Evolutionary conservation across 2,888 invertebrate species (phyloP), one percentile per base, ranked within the genome.

Genomic region (Stenchaetothrips biformis): DNA sequence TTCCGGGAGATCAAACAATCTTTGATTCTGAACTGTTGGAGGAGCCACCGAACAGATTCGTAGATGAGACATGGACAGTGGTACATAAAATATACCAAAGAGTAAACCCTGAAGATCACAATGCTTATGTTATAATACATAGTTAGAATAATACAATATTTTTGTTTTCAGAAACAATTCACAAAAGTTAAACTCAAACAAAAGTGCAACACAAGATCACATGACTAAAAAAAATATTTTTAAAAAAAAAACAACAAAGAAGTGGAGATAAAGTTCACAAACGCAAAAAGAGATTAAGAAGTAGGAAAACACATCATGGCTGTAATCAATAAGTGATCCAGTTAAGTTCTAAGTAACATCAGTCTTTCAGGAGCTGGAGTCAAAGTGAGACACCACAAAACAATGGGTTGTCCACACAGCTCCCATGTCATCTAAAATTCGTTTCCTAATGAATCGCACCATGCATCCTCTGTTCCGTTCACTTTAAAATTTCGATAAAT

Each of bases 341-440:
- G 11, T 74, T 74, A 21, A 74, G 21, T 21, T 25, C 67, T 74
- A 74, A 74, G 11, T 25, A 21, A 74, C 67, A 74, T 74, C 67
- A 74, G 67, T 74, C 67, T 74, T 74, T 11, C 67, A 11, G 25
- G 67, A 74, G 67, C 67, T 74, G 25, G 67, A 74, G 67, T 7
- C 21, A 25, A 59, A 59, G 11, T 74, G 67, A 74, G 11, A 21
- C 67, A 74, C 21, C 25, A 21, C 67, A 67, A 21, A n/a, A 18
- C 0, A 59, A 18, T 53, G 53, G 13, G 16, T 18, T 13, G 9
- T 18, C 53, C 53, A 13, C 53, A 13, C 18, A 18, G 53, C 53
- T 53, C 53, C 8, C 53, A 53, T 13, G 13, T 4, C 6, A 53
- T 53, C 67, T 74, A 25, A 9, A 11, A 74, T 74, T 21, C 67